A percentile compares a stretch with the other conserved stretches of the same genome.
These are phyloP conservation scores for Heteromurus nitidus DNA, from an alignment of 2,888 invertebrate species.

Conservation along the genomic window DNA sequence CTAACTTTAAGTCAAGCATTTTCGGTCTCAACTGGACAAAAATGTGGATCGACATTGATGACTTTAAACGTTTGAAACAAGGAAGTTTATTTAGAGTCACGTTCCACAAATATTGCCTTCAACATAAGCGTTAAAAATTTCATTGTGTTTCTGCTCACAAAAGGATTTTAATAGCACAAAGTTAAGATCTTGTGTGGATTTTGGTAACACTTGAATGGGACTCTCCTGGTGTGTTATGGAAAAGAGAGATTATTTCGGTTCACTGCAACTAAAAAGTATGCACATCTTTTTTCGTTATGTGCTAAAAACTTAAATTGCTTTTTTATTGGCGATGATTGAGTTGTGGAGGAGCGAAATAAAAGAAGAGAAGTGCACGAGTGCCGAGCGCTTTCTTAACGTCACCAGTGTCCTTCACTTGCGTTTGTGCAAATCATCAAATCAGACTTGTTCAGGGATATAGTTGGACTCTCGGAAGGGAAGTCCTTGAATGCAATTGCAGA, in stretches of 20 bases:
- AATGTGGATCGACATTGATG: too few relatives aligned
- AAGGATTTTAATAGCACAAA: too few relatives aligned
- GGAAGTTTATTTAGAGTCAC: too few relatives aligned
- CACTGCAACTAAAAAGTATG: background rate
- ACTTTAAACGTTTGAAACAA: too few relatives aligned
- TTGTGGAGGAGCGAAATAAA: background rate
- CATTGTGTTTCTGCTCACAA: too few relatives aligned
- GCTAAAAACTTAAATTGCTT: background rate
- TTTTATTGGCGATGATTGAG: background rate
- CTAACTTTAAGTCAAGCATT: too few relatives aligned
- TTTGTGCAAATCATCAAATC: slow-evolving; percentile 57
- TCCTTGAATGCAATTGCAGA: slow-evolving; percentile 52
- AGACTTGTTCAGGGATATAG: slow-evolving; percentile 41
- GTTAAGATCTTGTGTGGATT: too few relatives aligned
- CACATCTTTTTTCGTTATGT: background rate
- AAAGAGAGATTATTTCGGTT: background rate
- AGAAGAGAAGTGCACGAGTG: background rate
- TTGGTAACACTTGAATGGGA: too few relatives aligned
- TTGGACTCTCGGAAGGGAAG: slow-evolving; percentile 53
- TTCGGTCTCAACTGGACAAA: too few relatives aligned
- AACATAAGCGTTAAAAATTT: too few relatives aligned
- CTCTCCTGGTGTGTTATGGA: too few relatives aligned
- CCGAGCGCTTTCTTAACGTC: slow-evolving; percentile 25
- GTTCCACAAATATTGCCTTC: too few relatives aligned
- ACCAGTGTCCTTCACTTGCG: slow-evolving; percentile 41